Evolutionary conservation across 2,888 invertebrate species (phyloP), one percentile per base, ranked within the genome.

Genomic region (Panzeria rudis): DNA sequence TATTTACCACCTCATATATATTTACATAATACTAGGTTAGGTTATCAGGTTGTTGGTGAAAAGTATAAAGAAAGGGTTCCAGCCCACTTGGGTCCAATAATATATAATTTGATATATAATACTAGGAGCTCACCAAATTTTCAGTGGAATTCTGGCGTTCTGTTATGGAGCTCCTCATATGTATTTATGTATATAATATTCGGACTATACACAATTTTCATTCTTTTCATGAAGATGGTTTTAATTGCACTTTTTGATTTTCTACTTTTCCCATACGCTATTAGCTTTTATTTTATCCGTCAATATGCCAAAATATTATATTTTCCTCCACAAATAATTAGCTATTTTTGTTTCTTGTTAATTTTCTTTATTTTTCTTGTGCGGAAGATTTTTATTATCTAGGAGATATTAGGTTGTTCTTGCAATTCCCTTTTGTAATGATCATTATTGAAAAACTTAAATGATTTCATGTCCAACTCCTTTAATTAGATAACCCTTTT

Each of bases 301-400:
- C 68, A 82, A 85, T 54, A 78, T 69, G 62, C 73, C 77, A 77
- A 32, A 73, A 68, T 47, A 4, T 3, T 77, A 52, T 64, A 7
- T 56, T 44, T 73, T 38, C 5, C n/a, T 17, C 32, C 8, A 20
- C 17, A 83, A 79, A 64, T 82, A 85, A 82, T 85, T 85, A 85
- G 66, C 75, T 75, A 52, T 52, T 61, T 81, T 47, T 59, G 50
- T 38, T 72, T 56, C 20, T 44, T 20, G 9, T 47, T 15, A 23
- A 7, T 72, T 15, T 54, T 15, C 6, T 52, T n/a, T n/a, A n/a
- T n/a, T n/a, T n/a, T n/a, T n/a, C n/a, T n/a, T n/a, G 38, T 62
- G 38, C 17, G 6, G 1, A 69, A 44, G 17, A 76, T 25, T 78
- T 56, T 64, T 38, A 47, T 71, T 50, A 71, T 64, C 59, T 35